A percentile compares a stretch with the other conserved stretches of the same genome.
These are phyloP conservation scores for Dendrolimus pini DNA, from an alignment of 2,888 invertebrate genomes.

Conservation along the genomic window DNA sequence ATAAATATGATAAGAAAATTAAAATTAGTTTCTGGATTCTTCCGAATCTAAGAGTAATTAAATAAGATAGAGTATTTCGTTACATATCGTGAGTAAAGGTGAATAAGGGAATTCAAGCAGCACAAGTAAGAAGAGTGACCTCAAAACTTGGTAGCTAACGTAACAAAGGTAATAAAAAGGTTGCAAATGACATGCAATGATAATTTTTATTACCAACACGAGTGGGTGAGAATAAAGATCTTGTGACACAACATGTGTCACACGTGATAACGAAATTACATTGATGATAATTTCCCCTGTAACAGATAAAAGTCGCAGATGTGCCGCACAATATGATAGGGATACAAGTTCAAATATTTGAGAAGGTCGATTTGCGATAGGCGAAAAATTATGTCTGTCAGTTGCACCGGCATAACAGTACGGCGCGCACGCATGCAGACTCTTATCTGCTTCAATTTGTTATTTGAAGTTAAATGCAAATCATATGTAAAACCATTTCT, in stretches of 20 bases:
- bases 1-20: too few relatives aligned
- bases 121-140: too few relatives aligned
- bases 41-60: too few relatives aligned
- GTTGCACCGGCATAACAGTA: constrained; percentile 31
- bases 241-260: constrained; percentile 9
- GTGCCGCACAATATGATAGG: constrained; percentile 26
- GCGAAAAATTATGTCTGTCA: constrained; percentile 39
- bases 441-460: constrained; percentile 17
- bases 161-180: not conserved
- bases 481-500: too few relatives aligned
- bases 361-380: constrained; percentile 46
- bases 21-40: too few relatives aligned
- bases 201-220: not conserved
- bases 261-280: constrained; percentile 26
- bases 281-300: constrained; percentile 23
- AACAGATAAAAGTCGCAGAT: constrained; percentile 23
- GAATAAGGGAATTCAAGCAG: too few relatives aligned
- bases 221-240: too few relatives aligned
- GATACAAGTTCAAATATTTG: constrained; percentile 52
- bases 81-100: too few relatives aligned
- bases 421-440: constrained; percentile 20
- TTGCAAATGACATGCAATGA: constrained; percentile 1
- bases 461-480: too few relatives aligned
- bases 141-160: too few relatives aligned
- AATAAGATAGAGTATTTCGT: too few relatives aligned